Conservation (phyloP, 2,113 vertebrate species). For the Pelobates fuscus region DNA sequence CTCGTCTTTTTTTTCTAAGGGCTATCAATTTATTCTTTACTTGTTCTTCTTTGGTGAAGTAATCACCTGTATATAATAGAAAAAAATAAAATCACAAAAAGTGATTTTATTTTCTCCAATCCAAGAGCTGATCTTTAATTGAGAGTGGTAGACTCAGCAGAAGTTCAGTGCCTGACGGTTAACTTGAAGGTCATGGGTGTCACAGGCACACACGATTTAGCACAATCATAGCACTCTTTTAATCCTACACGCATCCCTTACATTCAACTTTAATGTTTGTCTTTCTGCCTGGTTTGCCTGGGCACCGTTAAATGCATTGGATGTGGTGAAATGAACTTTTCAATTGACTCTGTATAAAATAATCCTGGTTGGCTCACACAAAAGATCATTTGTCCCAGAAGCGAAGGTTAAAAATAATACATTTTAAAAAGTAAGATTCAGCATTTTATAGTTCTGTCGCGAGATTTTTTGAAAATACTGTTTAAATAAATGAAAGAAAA, state of each 20-base stretch:
- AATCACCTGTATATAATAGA: constrained; percentile 6
- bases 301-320: constrained; percentile 11
- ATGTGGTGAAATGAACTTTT: constrained; percentile 8
- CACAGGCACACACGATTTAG: constrained; percentile 2
- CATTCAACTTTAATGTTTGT: constrained; percentile 17
- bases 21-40: background rate
- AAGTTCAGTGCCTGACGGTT: constrained; percentile 7
- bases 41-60: background rate
- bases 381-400: background rate
- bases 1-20: background rate
- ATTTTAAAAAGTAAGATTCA: background rate
- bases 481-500: background rate
- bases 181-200: constrained; percentile 12
- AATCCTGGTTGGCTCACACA: background rate
- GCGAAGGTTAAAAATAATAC: background rate
- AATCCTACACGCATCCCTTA: constrained; percentile 15
- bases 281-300: constrained; percentile 15
- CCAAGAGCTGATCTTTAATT: background rate
- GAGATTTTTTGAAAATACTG: background rate
- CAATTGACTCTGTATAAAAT: constrained; percentile 5
- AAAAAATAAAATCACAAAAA: constrained; percentile 1
- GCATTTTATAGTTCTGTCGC: background rate
- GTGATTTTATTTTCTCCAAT: background rate
- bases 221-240: background rate
- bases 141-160: background rate